These are phyloP conservation scores for Chitala chitala DNA, from an alignment of 2,113 vertebrate species.

Conservation along the genomic window DNA sequence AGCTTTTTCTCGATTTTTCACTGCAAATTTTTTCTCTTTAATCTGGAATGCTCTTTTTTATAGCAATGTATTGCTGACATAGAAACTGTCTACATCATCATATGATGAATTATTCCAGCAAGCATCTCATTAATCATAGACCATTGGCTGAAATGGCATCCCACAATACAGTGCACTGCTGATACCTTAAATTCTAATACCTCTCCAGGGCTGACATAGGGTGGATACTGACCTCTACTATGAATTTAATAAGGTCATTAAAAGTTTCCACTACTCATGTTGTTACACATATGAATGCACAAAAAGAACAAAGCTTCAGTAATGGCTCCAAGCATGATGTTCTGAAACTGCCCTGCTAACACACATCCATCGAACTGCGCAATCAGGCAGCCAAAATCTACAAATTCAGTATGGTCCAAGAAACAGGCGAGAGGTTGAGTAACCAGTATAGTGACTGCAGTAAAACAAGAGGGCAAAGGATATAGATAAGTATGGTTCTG, in stretches of 20 bases:
- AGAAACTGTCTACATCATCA: slow-evolving; percentile 4
- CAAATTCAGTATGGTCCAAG: too few relatives aligned
- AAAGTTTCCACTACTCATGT: not conserved
- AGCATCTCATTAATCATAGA: slow-evolving; percentile 6
- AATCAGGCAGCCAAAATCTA: too few relatives aligned
- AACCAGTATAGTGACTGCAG: too few relatives aligned
- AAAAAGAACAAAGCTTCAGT: not conserved
- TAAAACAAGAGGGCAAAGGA: too few relatives aligned
- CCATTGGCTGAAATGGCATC: slow-evolving; percentile 14
- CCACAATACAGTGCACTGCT: slow-evolving; percentile 12
- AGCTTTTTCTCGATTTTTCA: not conserved
- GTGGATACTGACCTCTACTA: slow-evolving; percentile 7
- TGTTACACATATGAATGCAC: not conserved
- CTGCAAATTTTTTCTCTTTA: not conserved
- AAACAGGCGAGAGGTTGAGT: too few relatives aligned
- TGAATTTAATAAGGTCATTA: slow-evolving; percentile 9
- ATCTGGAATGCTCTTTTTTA: slow-evolving; percentile 9
- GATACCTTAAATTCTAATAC: not conserved
- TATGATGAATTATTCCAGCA: slow-evolving; percentile 9
- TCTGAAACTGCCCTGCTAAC: not conserved
- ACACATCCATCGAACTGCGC: too few relatives aligned
- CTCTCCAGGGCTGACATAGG: slow-evolving; percentile 8
- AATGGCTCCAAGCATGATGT: not conserved
- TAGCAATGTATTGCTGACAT: slow-evolving; percentile 1
- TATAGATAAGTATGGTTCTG: too few relatives aligned